These are phyloP conservation scores for Drosophila asahinai DNA, from an alignment of 1,140 invertebrate genomes.

Conservation along the genomic window DNA sequence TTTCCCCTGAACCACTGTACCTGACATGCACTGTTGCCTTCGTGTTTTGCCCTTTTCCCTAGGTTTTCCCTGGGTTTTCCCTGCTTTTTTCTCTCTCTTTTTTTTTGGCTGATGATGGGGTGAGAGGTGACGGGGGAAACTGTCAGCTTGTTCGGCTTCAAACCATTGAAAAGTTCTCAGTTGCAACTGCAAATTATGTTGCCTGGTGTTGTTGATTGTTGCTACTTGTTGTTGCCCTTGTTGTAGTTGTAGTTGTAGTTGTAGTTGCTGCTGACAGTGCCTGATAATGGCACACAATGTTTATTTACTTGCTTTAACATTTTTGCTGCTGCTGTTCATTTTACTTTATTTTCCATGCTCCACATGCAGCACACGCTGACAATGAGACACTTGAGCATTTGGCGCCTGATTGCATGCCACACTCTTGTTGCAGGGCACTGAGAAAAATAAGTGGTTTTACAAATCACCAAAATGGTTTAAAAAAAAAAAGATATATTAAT, in stretches of 20 bases:
- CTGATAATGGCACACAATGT: slow-evolving; percentile 80
- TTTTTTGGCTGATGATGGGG: not conserved
- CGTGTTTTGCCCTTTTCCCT: slow-evolving; percentile 3
- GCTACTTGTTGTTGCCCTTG: slow-evolving; percentile 31
- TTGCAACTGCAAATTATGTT: slow-evolving; percentile 80
- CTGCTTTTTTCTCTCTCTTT: not conserved
- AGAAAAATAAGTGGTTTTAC: not conserved
- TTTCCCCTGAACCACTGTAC: slow-evolving; percentile 4
- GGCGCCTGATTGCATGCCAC: slow-evolving; percentile 78
- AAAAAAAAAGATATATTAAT: too few species aligned
- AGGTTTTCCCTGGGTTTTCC: not conserved
- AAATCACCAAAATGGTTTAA: too few species aligned
- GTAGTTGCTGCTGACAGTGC: slow-evolving; percentile 65
- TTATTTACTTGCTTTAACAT: slow-evolving; percentile 79
- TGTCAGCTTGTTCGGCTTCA: slow-evolving; percentile 57
- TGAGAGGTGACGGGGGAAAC: slow-evolving; percentile 8
- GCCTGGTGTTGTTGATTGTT: slow-evolving; percentile 63
- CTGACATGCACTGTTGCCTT: slow-evolving; percentile 12
- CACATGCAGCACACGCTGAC: slow-evolving; percentile 72
- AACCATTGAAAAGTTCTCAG: slow-evolving; percentile 76
- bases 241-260: slow-evolving; percentile 17
- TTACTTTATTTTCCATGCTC: slow-evolving; percentile 65
- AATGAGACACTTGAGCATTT: slow-evolving; percentile 80
- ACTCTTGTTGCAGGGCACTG: slow-evolving; percentile 35
- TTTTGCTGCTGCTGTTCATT: slow-evolving; percentile 70